phyloP scores from a whole-genome alignment of 1,140 invertebrate genomes.

The Drosophila kohkoa region DNA sequence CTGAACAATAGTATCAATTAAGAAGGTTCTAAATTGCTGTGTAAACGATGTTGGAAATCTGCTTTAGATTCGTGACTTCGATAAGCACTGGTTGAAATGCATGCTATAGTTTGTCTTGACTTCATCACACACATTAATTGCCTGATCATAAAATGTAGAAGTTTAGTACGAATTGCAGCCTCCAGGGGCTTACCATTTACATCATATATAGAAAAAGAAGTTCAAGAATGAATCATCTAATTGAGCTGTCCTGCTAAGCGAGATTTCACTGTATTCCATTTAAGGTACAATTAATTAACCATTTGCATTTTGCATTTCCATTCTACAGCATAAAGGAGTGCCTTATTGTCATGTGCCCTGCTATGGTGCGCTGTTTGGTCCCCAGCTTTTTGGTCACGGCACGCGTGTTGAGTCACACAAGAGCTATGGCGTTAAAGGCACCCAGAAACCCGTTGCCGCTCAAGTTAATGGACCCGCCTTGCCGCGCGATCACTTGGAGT shows the following conservation, averaged over 20 bases:
- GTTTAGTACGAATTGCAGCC: too few species aligned
- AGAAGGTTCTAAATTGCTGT: too few species aligned
- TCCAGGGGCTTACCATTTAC: too few species aligned
- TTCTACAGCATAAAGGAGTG: slow-evolving; percentile 92
- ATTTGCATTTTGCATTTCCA: slow-evolving; percentile 36
- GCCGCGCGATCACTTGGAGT: slow-evolving; percentile 90
- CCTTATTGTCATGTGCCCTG: slow-evolving; percentile 96
- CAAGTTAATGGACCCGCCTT: slow-evolving; percentile 82
- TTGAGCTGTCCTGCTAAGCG: too few species aligned
- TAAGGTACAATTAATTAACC: slow-evolving; percentile 26
- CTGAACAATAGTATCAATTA: too few species aligned
- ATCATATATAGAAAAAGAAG: too few species aligned
- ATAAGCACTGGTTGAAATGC: neutral
- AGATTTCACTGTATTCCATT: neutral
- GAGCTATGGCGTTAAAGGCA: slow-evolving; percentile 91
- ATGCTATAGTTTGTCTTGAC: neutral
- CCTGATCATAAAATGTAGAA: too few species aligned
- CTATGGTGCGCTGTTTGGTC: slow-evolving; percentile 95
- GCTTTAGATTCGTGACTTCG: too few species aligned
- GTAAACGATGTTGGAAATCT: too few species aligned
- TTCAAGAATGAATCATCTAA: too few species aligned
- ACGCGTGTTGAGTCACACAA: slow-evolving; percentile 94
- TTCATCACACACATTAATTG: too few species aligned
- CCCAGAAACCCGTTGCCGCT: slow-evolving; percentile 63
- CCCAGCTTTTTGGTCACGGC: slow-evolving; percentile 94